These are phyloP conservation scores for Campoplex nolae DNA, from an alignment of 2,888 invertebrate species.

Conservation along the genomic window DNA sequence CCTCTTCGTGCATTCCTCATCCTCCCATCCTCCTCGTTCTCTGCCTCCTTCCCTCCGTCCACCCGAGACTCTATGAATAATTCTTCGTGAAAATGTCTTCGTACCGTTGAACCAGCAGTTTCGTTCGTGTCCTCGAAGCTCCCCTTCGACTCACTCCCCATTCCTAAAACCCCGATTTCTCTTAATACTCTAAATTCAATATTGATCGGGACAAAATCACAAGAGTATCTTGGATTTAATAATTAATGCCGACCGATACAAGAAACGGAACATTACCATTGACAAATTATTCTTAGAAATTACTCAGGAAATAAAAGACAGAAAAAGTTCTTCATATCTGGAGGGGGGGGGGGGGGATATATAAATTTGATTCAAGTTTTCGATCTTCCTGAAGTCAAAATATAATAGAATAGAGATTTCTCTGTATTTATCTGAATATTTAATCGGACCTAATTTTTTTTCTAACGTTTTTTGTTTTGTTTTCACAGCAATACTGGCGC, in stretches of 20 bases:
- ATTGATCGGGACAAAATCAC: constrained; percentile 55
- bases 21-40: constrained; percentile 3
- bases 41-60: constrained; percentile 7
- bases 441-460: background rate
- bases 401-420: background rate
- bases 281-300: background rate
- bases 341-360: too few species aligned
- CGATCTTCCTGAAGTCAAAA: background rate
- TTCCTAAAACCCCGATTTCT: constrained; percentile 1
- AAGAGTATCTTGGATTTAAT: constrained; percentile 24
- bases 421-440: background rate
- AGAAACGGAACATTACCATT: background rate
- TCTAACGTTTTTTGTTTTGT: constrained; percentile 79
- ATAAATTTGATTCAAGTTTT: background rate
- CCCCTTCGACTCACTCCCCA: constrained; percentile 12
- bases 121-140: constrained; percentile 46
- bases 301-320: background rate
- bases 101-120: constrained; percentile 52
- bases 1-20: constrained; percentile 10
- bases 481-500: constrained; percentile 91
- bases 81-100: constrained; percentile 58
- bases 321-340: background rate
- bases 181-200: constrained; percentile 46
- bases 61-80: constrained; percentile 62
- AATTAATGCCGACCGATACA: background rate